Percentiles rank a stretch among this genome's conserved stretches.
phyloP scores from a whole-genome alignment of 2,888 invertebrate genomes.

The Shargacucullia verbasci region DNA sequence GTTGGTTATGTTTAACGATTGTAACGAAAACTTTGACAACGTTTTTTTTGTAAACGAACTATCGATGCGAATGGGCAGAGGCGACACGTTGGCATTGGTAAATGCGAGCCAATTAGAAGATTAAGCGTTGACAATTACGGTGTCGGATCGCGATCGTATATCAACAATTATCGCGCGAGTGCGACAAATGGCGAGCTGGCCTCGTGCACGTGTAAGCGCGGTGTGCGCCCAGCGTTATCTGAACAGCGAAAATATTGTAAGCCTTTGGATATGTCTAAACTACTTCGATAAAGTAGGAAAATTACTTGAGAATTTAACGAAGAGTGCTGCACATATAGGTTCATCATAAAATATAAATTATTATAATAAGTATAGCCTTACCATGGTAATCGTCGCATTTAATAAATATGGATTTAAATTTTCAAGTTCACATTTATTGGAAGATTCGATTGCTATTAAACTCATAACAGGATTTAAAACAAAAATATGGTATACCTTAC shows the following conservation, averaged over 20 bases:
- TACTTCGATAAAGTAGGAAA: constrained; percentile 10
- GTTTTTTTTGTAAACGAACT: constrained; percentile 74
- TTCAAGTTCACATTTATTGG: too few species aligned
- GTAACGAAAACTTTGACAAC: constrained; percentile 60
- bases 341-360: neutral
- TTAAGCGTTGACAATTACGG: constrained; percentile 89
- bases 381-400: neutral
- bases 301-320: constrained; percentile 1
- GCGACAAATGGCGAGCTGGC: constrained; percentile 84
- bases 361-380: too few species aligned
- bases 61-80: constrained; percentile 71
- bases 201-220: constrained; percentile 79
- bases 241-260: constrained; percentile 46
- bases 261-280: constrained; percentile 43
- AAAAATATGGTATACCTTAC: too few species aligned
- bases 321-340: neutral
- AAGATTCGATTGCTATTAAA: too few species aligned
- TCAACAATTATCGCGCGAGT: constrained; percentile 88
- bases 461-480: too few species aligned
- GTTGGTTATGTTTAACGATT: constrained; percentile 63
- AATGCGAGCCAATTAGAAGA: constrained; percentile 89
- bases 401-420: neutral
- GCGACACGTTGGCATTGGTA: constrained; percentile 86
- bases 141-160: constrained; percentile 87
- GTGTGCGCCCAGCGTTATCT: constrained; percentile 59